These are phyloP conservation scores for Aspiorhynchus laticeps DNA, from an alignment of 2,113 vertebrate genomes.

Conservation along the genomic window DNA sequence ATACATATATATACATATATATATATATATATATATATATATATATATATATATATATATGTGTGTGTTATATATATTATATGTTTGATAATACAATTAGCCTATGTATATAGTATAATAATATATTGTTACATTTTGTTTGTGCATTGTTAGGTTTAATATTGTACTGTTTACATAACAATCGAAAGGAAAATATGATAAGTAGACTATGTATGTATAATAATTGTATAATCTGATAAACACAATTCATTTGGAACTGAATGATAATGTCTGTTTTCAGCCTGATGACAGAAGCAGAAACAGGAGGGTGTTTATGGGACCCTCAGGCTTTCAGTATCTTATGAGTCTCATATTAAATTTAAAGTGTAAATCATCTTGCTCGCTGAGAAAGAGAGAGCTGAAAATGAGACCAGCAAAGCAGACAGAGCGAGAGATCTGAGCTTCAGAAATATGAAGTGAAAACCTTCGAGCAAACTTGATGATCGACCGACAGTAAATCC, in stretches of 20 bases:
- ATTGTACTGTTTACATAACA: not conserved
- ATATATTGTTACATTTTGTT: not conserved
- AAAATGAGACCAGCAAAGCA: not conserved
- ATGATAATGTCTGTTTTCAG: not conserved
- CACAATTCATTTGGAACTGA: not conserved
- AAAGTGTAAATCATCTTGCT: constrained; percentile 34
- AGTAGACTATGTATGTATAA: not conserved
- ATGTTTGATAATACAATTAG: not conserved
- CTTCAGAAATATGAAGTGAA: not conserved
- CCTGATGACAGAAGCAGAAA: not conserved
- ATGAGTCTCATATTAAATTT: constrained; percentile 50
- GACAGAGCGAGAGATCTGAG: not conserved
- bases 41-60: no score
- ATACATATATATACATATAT: no score
- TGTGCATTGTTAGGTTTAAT: not conserved
- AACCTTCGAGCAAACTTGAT: not conserved
- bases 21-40: no score
- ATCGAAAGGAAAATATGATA: not conserved
- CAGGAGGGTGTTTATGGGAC: constrained; percentile 2
- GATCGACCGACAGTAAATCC: not conserved
- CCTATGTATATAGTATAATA: not conserved
- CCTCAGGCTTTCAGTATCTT: constrained; percentile 9
- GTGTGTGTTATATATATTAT: not conserved
- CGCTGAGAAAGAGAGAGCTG: not conserved
- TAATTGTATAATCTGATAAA: not conserved